A percentile compares a stretch with the other conserved stretches of the same genome.
These are phyloP conservation scores for Ovibos moschatus DNA, from an alignment of 2,113 vertebrate genomes.

Conservation along the genomic window DNA sequence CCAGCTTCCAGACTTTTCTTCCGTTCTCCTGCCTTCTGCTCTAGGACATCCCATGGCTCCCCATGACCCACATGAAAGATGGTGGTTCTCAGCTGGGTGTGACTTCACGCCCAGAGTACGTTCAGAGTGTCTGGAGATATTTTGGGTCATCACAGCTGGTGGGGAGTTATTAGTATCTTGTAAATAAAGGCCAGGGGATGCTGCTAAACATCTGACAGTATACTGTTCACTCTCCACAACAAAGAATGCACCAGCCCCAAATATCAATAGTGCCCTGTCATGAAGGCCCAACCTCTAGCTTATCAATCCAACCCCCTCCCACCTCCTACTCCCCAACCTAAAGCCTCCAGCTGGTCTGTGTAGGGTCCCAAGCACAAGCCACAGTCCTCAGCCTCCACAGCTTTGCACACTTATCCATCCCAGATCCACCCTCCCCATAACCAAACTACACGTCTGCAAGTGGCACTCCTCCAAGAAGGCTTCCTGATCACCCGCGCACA, in stretches of 20 bases:
- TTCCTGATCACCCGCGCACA: not conserved
- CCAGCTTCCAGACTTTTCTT: not conserved
- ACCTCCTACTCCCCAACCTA: not conserved
- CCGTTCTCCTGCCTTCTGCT: not conserved
- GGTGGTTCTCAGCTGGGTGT: not conserved
- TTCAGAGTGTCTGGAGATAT: not conserved
- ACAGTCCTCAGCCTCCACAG: not conserved
- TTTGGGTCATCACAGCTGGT: not conserved
- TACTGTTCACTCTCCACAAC: not conserved
- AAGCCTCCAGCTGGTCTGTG: not conserved
- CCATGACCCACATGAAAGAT: not conserved
- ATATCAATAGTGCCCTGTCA: rapidly evolving
- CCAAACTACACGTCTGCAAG: not conserved
- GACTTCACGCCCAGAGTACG: not conserved
- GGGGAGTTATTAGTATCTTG: not conserved
- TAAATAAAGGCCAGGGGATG: not conserved
- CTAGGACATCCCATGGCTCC: not conserved
- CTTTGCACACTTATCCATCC: not conserved
- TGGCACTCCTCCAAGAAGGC: not conserved
- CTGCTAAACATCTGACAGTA: not conserved
- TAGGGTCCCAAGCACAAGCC: not conserved
- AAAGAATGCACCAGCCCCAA: not conserved
- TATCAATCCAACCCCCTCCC: not conserved
- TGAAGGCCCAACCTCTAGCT: not conserved
- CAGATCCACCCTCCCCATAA: not conserved